These are phyloP conservation scores for Hyperoplus immaculatus DNA, from an alignment of 2,797 vertebrate species.

Conservation along the genomic window DNA sequence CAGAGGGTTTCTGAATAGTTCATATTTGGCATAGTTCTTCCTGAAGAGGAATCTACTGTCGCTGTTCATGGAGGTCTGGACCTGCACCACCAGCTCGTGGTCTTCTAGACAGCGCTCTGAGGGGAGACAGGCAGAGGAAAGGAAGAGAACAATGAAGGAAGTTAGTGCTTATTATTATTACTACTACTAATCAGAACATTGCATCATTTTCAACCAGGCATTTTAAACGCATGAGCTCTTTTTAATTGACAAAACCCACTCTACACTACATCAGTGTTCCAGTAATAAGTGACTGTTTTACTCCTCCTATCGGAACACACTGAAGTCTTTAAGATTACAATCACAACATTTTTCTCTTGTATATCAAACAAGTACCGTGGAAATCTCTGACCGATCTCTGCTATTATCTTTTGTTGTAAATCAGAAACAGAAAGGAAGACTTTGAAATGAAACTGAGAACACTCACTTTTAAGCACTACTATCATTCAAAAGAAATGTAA, in stretches of 20 bases:
- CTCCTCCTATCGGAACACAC: not conserved
- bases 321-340: not conserved
- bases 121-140: constrained; percentile 23
- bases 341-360: not conserved
- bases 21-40: constrained; percentile 99
- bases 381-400: not conserved
- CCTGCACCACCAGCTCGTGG: constrained; percentile 94
- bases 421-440: constrained; percentile 12
- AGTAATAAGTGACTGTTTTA: not conserved
- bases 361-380: not conserved
- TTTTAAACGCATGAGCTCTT: not conserved
- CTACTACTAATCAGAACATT: not conserved
- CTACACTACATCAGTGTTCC: not conserved
- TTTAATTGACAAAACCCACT: not conserved
- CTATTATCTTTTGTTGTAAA: constrained; percentile 8
- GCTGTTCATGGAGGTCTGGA: constrained; percentile 92
- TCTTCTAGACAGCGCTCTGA: constrained; percentile 96
- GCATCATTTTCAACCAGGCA: too few relatives aligned
- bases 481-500: constrained; percentile 1
- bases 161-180: not conserved
- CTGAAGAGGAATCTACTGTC: constrained; percentile 97
- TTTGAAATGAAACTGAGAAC: constrained; percentile 6
- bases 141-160: not conserved
- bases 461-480: not conserved
- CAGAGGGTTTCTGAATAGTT: constrained; percentile 97